phyloP scores from a whole-genome alignment of 2,888 invertebrate species.

The Blomia tropicalis region DNA sequence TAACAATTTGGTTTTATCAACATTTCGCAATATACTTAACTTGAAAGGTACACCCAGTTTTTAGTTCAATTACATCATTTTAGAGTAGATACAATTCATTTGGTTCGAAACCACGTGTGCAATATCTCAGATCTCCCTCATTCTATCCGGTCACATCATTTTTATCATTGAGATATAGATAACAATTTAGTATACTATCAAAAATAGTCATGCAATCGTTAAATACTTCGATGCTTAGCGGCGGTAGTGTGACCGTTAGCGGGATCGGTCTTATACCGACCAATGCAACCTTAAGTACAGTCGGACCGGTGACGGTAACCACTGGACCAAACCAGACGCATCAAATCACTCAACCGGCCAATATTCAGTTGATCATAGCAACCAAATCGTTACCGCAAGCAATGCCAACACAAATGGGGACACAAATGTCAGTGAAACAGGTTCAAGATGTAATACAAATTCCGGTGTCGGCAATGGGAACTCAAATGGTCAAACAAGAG shows the following conservation, averaged over 20 bases:
- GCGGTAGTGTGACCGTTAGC: background rate
- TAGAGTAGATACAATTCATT: no score
- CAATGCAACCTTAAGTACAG: background rate
- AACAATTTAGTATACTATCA: no score
- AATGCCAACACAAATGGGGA: background rate
- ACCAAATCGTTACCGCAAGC: conserved; percentile 14
- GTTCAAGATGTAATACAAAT: background rate
- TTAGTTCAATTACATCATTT: no score
- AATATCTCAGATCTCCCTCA: no score
- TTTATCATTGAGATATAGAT: no score
- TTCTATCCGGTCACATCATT: no score
- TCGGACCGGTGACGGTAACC: background rate
- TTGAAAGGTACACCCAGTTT: no score
- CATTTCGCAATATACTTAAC: no score
- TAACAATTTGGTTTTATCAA: no score
- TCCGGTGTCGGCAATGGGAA: background rate
- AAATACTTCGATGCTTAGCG: background rate
- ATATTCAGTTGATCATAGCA: conserved; percentile 5
- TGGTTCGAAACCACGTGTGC: no score
- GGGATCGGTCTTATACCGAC: background rate
- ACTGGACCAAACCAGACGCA: background rate
- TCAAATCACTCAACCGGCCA: background rate
- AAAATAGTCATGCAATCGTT: conserved; percentile 14
- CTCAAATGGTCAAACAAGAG: background rate
- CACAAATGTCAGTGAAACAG: background rate